Evolutionary conservation across 1,140 invertebrate genomes (phyloP).

Genomic region (Agrypnia vestita): DNA sequence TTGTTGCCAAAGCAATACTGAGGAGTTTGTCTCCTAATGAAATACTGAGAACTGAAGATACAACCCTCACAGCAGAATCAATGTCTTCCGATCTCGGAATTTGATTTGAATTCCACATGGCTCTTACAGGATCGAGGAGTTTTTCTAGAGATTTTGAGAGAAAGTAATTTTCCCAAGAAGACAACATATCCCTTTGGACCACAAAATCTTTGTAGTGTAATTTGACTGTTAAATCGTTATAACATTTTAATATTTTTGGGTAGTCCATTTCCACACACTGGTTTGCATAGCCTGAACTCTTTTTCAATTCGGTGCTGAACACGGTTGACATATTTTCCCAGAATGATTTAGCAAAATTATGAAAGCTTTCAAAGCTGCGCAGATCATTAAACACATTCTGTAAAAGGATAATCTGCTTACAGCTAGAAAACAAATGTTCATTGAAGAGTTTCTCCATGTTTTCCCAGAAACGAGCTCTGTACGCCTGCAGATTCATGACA

Average conservation of each 20-base stretch:
- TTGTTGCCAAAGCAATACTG: constrained; percentile 69
- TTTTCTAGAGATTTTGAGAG: constrained; percentile 87
- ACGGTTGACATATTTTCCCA: constrained; percentile 71
- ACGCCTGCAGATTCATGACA: constrained; percentile 70
- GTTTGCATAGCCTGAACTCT: constrained; percentile 81
- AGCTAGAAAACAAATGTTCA: constrained; percentile 66
- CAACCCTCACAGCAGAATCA: constrained; percentile 69
- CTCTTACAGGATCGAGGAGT: constrained; percentile 88
- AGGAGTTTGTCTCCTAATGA: constrained; percentile 71
- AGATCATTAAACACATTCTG: constrained; percentile 73
- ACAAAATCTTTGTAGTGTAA: constrained; percentile 73
- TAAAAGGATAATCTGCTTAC: constrained; percentile 72
- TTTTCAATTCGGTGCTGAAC: constrained; percentile 72
- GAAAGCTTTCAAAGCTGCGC: constrained; percentile 71
- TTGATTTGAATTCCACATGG: constrained; percentile 79
- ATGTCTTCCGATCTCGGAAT: constrained; percentile 70
- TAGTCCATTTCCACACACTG: constrained; percentile 92
- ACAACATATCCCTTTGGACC: constrained; percentile 72
- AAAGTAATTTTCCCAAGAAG: constrained; percentile 90
- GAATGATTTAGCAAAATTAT: constrained; percentile 71
- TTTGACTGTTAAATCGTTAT: constrained; percentile 73
- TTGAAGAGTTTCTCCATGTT: constrained; percentile 71
- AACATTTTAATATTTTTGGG: constrained; percentile 84
- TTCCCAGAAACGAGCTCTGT: constrained; percentile 72
- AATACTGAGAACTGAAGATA: constrained; percentile 69